These are phyloP conservation scores for Schrankia costaestrigalis DNA, from an alignment of 2,888 invertebrate species.

Conservation along the genomic window DNA sequence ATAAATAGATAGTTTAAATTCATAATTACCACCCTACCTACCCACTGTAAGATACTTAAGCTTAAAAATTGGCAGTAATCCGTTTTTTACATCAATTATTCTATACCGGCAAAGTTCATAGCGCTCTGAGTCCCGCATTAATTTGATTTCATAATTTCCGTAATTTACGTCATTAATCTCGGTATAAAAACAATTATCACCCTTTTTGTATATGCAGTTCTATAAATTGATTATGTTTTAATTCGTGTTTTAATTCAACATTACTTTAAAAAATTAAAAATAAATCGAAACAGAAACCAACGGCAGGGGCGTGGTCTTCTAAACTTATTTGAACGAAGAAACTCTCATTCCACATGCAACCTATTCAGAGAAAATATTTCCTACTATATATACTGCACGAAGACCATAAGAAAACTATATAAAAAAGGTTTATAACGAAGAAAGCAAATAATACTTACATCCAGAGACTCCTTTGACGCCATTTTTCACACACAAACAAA, in stretches of 20 bases:
- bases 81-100: no score
- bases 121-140: no score
- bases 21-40: no score
- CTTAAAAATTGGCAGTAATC: no score
- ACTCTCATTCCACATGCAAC: constrained; percentile 1
- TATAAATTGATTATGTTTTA: not conserved
- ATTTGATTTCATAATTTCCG: no score
- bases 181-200: no score
- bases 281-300: constrained; percentile 32
- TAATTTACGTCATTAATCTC: no score
- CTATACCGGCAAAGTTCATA: no score
- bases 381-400: constrained; percentile 10
- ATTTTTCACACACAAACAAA: constrained; percentile 76
- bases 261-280: constrained; percentile 19
- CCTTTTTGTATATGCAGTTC: no score
- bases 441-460: constrained; percentile 65
- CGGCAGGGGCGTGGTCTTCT: constrained; percentile 56
- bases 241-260: constrained; percentile 20
- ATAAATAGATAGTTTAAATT: no score
- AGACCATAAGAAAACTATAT: constrained; percentile 4
- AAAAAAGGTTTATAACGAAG: constrained; percentile 12
- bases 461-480: constrained; percentile 79
- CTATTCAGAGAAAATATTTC: constrained; percentile 7
- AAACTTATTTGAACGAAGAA: constrained; percentile 14
- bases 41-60: no score